Percentiles rank a stretch among this genome's conserved stretches.
Evolutionary conservation across 2,797 vertebrate species (phyloP).

Genomic region (Falco berigora): DNA sequence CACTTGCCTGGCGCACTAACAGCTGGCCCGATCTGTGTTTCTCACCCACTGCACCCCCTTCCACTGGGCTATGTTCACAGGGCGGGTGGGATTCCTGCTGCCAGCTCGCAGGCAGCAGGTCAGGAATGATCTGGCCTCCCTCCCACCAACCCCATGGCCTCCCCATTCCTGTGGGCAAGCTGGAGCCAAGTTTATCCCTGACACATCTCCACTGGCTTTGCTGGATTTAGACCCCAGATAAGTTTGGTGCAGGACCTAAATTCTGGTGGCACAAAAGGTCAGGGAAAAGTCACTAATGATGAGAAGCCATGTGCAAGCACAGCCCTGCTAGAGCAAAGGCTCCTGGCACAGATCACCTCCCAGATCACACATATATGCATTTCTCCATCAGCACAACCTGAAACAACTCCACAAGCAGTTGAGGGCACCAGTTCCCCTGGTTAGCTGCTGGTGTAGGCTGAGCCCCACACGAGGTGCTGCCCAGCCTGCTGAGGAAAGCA

Average conservation of each 20-base stretch:
- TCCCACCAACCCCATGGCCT: constrained; percentile 19
- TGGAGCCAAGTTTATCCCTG: constrained; percentile 59
- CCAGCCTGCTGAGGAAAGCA: neutral
- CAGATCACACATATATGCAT: rapidly evolving
- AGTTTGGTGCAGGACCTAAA: constrained; percentile 24
- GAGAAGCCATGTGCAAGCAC: neutral
- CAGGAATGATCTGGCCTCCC: constrained; percentile 35
- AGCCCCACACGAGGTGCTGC: neutral
- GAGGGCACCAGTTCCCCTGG: neutral
- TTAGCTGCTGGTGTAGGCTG: neutral
- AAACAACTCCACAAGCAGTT: neutral
- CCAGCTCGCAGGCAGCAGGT: constrained; percentile 24
- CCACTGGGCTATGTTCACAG: neutral
- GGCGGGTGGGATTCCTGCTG: constrained; percentile 46
- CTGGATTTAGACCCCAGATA: constrained; percentile 54
- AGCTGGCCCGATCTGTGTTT: constrained; percentile 56
- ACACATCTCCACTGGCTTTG: neutral
- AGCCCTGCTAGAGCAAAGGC: neutral
- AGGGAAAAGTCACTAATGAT: neutral
- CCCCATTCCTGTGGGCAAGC: constrained; percentile 48
- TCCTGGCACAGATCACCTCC: neutral
- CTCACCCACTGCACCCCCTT: neutral
- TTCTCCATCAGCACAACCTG: neutral
- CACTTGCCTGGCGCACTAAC: constrained; percentile 38
- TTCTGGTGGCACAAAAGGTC: constrained; percentile 26